Evolutionary conservation across 2,797 vertebrate species (phyloP), one percentile per base, ranked within the genome.

Genomic region (Amphiprion clarkii): DNA sequence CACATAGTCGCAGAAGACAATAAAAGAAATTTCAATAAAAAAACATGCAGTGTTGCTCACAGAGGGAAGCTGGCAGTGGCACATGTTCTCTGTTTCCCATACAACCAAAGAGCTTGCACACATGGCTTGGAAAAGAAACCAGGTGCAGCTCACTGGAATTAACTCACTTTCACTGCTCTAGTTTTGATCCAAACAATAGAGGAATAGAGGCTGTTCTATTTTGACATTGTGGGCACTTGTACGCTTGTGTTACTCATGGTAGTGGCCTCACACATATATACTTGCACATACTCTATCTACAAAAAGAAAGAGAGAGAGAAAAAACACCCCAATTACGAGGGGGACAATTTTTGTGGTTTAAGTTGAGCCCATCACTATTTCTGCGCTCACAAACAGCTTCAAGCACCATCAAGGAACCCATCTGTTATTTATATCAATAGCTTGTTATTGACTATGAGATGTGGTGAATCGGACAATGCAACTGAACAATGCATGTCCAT

Each of bases 141-240:
- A 91, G 87, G 91, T 92, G 89, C 88, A 89, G 83, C 89, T 87
- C 83, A 65, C 88, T 88, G 85, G 87, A 91, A 90, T 89, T 86
- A 88, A 90, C 85, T 89, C 83, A 89, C 87, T 90, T 90, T 87
- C 84, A 79, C 84, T 87, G 90, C 87, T 93, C 83, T 86, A 87
- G 84, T 92, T 92, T 90, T 81, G 74, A 86, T 83, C 84, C 80
- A 88, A 91, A 91, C 86, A 91, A 92, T 90, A 90, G 83, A 87
- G 81, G 85, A 88, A 89, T 84, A 82, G 80, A 86, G 66, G 85
- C 78, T 88, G 85, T 81, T 92, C 86, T 89, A 81, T 82, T 91
- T 89, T 85, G 81, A 91, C 86, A 87, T 71, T 85, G 84, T 81
- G 80, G 81, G 56, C 82, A 84, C 79, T 86, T 87, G 67, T 82